A percentile compares a stretch with the other conserved stretches of the same genome.
Evolutionary conservation across 1,140 invertebrate species (phyloP).

Genomic region (Drosophila albomicans): DNA sequence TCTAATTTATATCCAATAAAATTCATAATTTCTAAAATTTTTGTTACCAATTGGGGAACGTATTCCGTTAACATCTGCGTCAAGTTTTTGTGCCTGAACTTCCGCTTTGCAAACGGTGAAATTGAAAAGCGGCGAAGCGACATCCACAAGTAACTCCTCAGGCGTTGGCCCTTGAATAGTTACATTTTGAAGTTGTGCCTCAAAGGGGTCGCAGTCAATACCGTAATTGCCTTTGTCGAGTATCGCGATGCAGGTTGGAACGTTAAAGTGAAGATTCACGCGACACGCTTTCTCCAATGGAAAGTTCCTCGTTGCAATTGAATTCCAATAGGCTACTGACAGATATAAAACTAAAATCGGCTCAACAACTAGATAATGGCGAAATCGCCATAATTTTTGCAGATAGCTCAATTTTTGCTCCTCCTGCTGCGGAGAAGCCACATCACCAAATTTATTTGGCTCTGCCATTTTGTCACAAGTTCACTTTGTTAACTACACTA

Average conservation of each 20-base stretch:
- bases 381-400: constrained; percentile 74
- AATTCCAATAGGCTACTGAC: constrained; percentile 85
- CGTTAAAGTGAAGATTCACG: constrained; percentile 87
- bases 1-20: no score
- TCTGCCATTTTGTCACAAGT: constrained; percentile 53
- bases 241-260: constrained; percentile 87
- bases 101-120: constrained; percentile 83
- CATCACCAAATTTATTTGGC: constrained; percentile 38
- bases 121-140: constrained; percentile 61
- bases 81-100: constrained; percentile 86
- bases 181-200: constrained; percentile 73
- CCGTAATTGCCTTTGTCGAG: constrained; percentile 78
- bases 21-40: no score
- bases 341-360: constrained; percentile 86
- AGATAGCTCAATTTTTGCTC: constrained; percentile 69
- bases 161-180: constrained; percentile 57
- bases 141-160: constrained; percentile 39
- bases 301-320: constrained; percentile 85
- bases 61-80: constrained; percentile 86
- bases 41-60: constrained; percentile 76
- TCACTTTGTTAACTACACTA: constrained; percentile 10
- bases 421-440: not conserved
- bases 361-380: constrained; percentile 84
- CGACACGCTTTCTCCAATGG: constrained; percentile 87
- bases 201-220: constrained; percentile 75